Percentiles rank a stretch among this genome's conserved stretches.
phyloP scores from a whole-genome alignment of 1,140 invertebrate species.

The Mizuhopecten yessoensis region DNA sequence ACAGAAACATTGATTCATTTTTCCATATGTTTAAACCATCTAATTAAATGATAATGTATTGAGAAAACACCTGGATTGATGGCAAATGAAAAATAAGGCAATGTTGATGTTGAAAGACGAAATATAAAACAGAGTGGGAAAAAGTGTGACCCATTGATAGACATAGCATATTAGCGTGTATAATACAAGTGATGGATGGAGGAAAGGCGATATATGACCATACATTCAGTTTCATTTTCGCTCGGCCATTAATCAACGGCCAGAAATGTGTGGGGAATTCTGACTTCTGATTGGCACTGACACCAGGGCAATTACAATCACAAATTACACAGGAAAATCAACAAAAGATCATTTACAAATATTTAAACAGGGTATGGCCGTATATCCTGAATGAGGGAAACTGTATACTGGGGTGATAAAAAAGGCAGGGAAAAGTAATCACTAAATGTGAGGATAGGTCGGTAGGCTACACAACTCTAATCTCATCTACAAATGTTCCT shows the following conservation, averaged over 20 bases:
- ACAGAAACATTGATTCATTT: conserved; percentile 29
- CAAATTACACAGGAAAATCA: conserved; percentile 27
- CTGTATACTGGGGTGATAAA: background rate
- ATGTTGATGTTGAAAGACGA: background rate
- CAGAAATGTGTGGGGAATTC: conserved; percentile 16
- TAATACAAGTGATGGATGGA: background rate
- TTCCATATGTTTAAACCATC: background rate
- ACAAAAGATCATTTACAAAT: conserved; percentile 40
- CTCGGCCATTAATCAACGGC: conserved; percentile 27
- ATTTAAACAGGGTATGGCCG: conserved; percentile 23
- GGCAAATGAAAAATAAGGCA: conserved; percentile 6
- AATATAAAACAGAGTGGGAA: background rate
- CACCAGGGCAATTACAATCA: conserved; percentile 4
- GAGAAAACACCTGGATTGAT: conserved; percentile 30
- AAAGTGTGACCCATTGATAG: conserved; percentile 24
- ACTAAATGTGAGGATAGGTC: too few species aligned
- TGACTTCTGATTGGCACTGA: conserved; percentile 21
- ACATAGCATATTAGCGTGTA: background rate
- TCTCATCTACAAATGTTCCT: too few species aligned
- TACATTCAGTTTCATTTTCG: conserved; percentile 39
- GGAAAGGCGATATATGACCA: conserved; percentile 2
- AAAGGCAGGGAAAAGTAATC: background rate
- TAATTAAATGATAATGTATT: conserved; percentile 23
- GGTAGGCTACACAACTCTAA: too few species aligned
- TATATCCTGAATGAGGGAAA: background rate